A percentile compares a stretch with the other conserved stretches of the same genome.
Evolutionary conservation across 2,888 invertebrate species (phyloP).

Genomic region (Apodemia mormo): DNA sequence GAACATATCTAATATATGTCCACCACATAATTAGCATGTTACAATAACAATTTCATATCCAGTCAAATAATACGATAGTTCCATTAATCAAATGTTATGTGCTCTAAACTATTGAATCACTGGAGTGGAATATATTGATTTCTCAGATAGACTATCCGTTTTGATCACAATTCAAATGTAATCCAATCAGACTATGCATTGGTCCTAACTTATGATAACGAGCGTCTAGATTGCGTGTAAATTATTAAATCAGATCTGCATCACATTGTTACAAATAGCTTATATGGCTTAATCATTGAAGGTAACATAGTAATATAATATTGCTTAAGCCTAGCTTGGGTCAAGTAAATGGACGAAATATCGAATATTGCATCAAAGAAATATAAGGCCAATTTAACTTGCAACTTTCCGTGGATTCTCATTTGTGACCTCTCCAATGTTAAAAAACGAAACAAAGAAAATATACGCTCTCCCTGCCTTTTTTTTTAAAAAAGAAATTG

Average conservation of each 20-base stretch:
- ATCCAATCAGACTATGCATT: conserved; percentile 19
- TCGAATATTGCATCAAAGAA: neutral
- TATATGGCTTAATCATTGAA: conserved; percentile 2
- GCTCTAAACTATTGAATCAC: no score
- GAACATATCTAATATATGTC: no score
- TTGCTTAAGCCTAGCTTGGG: neutral
- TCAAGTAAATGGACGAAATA: neutral
- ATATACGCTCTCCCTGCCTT: no score
- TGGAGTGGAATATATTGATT: conserved; percentile 18
- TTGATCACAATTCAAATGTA: conserved; percentile 20
- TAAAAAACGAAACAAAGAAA: no score
- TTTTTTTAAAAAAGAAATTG: no score
- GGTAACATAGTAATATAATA: neutral
- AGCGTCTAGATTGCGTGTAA: conserved; percentile 9
- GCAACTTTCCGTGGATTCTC: no score
- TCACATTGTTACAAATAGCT: neutral
- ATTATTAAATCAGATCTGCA: conserved; percentile 13
- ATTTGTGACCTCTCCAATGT: no score
- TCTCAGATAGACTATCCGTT: conserved; percentile 17
- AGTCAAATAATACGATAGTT: no score
- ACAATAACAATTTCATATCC: no score
- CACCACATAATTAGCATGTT: no score
- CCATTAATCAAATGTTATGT: no score
- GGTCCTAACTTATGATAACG: conserved; percentile 19
- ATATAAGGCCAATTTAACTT: no score